Conservation (phyloP, 1,140 invertebrate genomes). For the Nasonia giraulti region DNA sequence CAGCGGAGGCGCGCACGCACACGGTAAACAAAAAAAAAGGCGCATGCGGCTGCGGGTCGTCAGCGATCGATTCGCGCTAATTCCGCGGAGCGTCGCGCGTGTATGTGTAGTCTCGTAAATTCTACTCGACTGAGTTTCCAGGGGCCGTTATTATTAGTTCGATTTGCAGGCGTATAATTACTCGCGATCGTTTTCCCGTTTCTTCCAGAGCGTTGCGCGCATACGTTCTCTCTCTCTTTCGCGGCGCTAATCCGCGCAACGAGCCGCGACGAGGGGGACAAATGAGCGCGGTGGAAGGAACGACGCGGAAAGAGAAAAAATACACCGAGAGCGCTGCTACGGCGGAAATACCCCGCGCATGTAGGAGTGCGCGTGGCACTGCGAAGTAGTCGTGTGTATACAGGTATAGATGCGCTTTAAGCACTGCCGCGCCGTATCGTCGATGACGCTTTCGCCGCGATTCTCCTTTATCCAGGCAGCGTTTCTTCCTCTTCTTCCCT, state of each 20-base stretch:
- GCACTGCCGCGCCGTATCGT: background rate
- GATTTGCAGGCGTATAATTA: constrained; percentile 55
- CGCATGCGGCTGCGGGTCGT: background rate
- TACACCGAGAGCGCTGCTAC: background rate
- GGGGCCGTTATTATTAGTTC: constrained; percentile 57
- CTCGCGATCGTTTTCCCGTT: constrained; percentile 47
- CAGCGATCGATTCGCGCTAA: constrained; percentile 2
- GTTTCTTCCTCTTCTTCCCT: background rate
- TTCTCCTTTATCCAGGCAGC: background rate
- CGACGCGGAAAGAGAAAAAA: background rate
- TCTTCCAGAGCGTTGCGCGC: constrained; percentile 8
- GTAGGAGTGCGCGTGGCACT: background rate
- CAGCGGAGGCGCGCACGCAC: background rate
- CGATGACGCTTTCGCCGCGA: background rate
- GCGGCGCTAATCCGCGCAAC: background rate
- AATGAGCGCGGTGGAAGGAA: background rate
- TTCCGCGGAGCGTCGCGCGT: background rate
- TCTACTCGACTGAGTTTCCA: constrained; percentile 42
- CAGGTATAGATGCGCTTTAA: background rate
- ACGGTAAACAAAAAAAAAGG: background rate
- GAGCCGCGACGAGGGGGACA: background rate
- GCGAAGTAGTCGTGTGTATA: background rate
- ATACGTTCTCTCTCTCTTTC: background rate
- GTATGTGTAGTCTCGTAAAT: constrained; percentile 50
- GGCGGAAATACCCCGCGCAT: background rate